A percentile compares a stretch with the other conserved stretches of the same genome.
These are phyloP conservation scores for Apodemia duryi DNA, from an alignment of 2,888 invertebrate species.

Conservation along the genomic window DNA sequence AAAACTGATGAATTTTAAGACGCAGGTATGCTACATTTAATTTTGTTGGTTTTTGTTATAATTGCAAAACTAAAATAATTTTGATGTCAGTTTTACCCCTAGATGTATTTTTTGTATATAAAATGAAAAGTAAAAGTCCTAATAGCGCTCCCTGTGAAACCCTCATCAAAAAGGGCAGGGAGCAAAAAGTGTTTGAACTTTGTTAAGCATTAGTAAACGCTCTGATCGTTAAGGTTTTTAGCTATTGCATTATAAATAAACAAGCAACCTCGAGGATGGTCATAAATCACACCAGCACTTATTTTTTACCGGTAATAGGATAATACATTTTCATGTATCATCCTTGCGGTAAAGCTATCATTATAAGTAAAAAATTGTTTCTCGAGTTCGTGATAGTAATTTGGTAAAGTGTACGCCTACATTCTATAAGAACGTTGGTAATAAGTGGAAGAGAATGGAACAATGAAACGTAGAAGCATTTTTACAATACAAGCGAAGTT, in stretches of 20 bases:
- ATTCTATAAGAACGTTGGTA: conserved; percentile 6
- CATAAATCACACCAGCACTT: conserved; percentile 16
- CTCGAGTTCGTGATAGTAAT: conserved; percentile 31
- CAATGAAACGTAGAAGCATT: conserved; percentile 1
- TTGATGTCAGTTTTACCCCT: conserved; percentile 3
- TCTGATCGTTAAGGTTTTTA: conserved; percentile 21
- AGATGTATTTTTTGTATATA: conserved; percentile 16
- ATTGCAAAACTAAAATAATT: not conserved
- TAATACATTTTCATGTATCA: conserved; percentile 30
- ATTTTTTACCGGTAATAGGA: conserved; percentile 17
- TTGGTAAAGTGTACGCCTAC: conserved; percentile 30
- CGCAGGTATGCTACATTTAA: conserved; percentile 6
- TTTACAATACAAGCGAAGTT: not conserved
- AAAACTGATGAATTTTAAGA: conserved; percentile 1
- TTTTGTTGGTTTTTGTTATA: not conserved
- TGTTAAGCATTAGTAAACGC: conserved; percentile 14
- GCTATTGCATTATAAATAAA: conserved; percentile 17
- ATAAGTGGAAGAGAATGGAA: conserved; percentile 2
- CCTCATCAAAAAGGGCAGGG: not conserved
- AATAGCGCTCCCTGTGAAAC: conserved; percentile 21
- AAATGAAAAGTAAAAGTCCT: conserved; percentile 12
- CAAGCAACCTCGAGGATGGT: conserved; percentile 16
- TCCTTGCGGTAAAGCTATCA: conserved; percentile 29
- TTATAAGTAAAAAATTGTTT: conserved; percentile 32
- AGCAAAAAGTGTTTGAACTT: conserved; percentile 15